Evolutionary conservation across 2,888 invertebrate species (phyloP).

Genomic region (Hipparchia semele): DNA sequence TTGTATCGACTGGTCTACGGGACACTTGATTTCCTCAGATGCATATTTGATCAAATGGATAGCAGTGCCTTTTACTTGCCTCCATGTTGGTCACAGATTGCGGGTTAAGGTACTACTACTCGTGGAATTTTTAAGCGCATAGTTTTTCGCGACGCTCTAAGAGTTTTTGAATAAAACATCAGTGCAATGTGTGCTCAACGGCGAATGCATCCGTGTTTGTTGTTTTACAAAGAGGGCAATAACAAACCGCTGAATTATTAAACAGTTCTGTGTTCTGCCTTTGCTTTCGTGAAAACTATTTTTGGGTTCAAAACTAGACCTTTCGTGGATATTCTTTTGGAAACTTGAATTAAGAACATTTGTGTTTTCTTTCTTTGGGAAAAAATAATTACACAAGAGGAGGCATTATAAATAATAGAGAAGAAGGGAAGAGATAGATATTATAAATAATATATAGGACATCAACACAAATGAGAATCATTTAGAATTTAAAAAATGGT

Average conservation of each 20-base stretch:
- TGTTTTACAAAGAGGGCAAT: constrained; percentile 22
- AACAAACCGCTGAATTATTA: constrained; percentile 24
- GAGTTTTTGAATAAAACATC: constrained; percentile 36
- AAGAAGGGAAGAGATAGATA: no score
- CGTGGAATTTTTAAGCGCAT: constrained; percentile 11
- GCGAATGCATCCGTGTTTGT: constrained; percentile 22
- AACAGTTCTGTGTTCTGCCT: constrained; percentile 13
- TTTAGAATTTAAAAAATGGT: no score
- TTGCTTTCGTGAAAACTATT: constrained; percentile 15
- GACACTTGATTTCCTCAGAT: background rate
- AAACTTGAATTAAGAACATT: no score
- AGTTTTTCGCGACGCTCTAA: constrained; percentile 19
- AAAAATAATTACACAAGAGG: no score
- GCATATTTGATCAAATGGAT: background rate
- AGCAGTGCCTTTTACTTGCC: background rate
- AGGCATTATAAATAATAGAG: no score
- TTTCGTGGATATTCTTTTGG: background rate
- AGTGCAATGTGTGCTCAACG: constrained; percentile 21
- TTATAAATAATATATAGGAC: no score
- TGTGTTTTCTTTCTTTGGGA: no score
- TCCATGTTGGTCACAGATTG: background rate
- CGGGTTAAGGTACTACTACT: background rate
- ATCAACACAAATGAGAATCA: no score
- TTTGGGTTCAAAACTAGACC: constrained; percentile 7
- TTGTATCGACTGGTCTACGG: background rate